Percentiles rank a stretch among this genome's conserved stretches.
Evolutionary conservation across 1,140 invertebrate species (phyloP).

Genomic region (Macrosteles quadrilineatus): DNA sequence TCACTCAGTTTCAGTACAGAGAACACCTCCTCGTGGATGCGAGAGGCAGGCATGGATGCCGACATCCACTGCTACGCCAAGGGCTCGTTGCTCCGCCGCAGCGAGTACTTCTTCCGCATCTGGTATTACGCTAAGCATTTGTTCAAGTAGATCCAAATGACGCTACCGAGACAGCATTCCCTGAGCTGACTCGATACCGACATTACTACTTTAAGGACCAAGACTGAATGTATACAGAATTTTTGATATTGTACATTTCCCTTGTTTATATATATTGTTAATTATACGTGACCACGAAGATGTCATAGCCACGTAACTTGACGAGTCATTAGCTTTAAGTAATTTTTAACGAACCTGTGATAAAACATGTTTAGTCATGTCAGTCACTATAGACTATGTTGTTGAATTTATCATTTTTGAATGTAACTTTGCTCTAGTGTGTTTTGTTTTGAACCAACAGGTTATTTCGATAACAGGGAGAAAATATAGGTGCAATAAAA

Average conservation of each 20-base stretch:
- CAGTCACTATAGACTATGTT: neutral
- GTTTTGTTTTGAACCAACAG: neutral
- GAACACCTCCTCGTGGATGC: conserved; percentile 90
- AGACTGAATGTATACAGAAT: conserved; percentile 30
- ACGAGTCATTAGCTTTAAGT: conserved; percentile 6
- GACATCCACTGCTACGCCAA: conserved; percentile 87
- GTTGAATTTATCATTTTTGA: neutral
- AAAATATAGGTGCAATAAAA: too few relatives aligned
- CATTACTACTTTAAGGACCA: conserved; percentile 6
- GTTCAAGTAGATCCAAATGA: conserved; percentile 62
- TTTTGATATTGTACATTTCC: conserved; percentile 31
- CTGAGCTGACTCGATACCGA: neutral
- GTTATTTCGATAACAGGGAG: too few relatives aligned
- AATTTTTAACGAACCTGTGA: conserved; percentile 20
- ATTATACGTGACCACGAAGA: neutral
- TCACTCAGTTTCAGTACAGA: conserved; percentile 79
- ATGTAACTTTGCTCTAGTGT: neutral
- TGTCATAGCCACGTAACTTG: conserved; percentile 17
- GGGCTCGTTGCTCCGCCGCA: conserved; percentile 73
- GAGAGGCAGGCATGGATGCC: conserved; percentile 89
- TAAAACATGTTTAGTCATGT: conserved; percentile 3
- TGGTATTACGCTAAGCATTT: conserved; percentile 83
- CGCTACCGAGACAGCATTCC: neutral
- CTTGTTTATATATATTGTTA: conserved; percentile 19
- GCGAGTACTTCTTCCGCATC: conserved; percentile 94